Base-by-base conservation (phyloP, 2,797 vertebrate genomes). In the Lerista edwardsae region DNA sequence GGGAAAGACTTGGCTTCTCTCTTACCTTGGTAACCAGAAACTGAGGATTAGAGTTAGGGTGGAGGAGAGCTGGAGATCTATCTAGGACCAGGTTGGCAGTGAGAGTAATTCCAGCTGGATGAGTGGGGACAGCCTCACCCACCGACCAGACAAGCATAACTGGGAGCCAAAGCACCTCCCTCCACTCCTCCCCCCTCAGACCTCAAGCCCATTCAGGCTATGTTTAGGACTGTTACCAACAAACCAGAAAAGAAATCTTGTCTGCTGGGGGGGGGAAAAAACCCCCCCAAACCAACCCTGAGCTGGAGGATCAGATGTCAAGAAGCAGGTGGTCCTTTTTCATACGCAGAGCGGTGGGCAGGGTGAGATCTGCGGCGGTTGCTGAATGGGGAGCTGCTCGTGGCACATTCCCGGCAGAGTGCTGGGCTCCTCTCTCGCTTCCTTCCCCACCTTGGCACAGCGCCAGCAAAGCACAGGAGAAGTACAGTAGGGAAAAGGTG, bases 401-500 rank as follows among this genome's bases (percentile, higher is more conserved):
- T 61, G 3, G 14, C 39, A 1, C 7, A 21, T 1, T 36, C 7
- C 14, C n/a, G 75, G 23, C 10, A 72, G 8, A 41, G 4, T 25
- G 3, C 1, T 6, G 6, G 36, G 29, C 2, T 9, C 4, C 17
- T 34, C 64, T 36, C 67, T 69, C 67, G 6, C 15, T 65, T 21
- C 27, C 9, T 29, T 15, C 7, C 23, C n/a, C 15, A 3, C 17
- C 39, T 31, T 1, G 47, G 9, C 14, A 19, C n/a, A 23, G 67
- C 15, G 14, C 23, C 25, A 1, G 3, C 39, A 41, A 57, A 25
- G 6, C 57, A 11, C 6, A 29, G 3, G 7, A 27, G 15, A 1
- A 6, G 55, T 81, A 47, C 79, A 86, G 79, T 81, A 76, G 73
- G 55, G 39, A 12, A 81, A 86, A 61, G 55, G 64, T 61, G 4